Evolutionary conservation across 2,113 vertebrate species (phyloP).

Genomic region (Actenoides lindsayi): DNA sequence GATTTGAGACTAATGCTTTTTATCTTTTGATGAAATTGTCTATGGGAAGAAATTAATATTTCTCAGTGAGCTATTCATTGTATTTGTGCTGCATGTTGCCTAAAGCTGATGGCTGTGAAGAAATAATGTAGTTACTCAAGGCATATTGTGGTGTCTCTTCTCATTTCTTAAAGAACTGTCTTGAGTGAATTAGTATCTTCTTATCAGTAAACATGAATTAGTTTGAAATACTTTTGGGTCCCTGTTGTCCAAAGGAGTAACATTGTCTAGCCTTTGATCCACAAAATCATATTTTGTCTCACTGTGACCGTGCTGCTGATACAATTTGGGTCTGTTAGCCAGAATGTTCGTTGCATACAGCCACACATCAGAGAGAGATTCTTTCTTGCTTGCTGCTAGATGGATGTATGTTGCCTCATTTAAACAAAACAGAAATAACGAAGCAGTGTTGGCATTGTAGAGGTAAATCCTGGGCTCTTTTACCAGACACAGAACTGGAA

Average conservation of each 20-base stretch:
- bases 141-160: not conserved
- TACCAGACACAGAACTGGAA: not conserved
- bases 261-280: not conserved
- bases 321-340: not conserved
- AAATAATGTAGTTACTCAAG: not conserved
- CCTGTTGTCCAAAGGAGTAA: not conserved
- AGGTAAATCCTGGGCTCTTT: not conserved
- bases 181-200: not conserved
- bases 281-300: not conserved
- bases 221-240: not conserved
- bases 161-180: rapidly evolving
- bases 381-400: not conserved
- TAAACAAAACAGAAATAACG: not conserved
- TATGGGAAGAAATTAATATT: not conserved
- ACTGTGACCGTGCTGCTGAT: not conserved
- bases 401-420: not conserved
- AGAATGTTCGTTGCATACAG: not conserved
- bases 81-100: not conserved
- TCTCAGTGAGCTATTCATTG: not conserved
- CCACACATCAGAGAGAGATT: not conserved
- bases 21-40: not conserved
- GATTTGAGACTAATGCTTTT: not conserved
- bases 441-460: not conserved
- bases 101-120: not conserved
- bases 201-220: not conserved